A percentile compares a stretch with the other conserved stretches of the same genome.
These are phyloP conservation scores for Cheilosia pagana DNA, from an alignment of 2,888 invertebrate species.

Conservation along the genomic window DNA sequence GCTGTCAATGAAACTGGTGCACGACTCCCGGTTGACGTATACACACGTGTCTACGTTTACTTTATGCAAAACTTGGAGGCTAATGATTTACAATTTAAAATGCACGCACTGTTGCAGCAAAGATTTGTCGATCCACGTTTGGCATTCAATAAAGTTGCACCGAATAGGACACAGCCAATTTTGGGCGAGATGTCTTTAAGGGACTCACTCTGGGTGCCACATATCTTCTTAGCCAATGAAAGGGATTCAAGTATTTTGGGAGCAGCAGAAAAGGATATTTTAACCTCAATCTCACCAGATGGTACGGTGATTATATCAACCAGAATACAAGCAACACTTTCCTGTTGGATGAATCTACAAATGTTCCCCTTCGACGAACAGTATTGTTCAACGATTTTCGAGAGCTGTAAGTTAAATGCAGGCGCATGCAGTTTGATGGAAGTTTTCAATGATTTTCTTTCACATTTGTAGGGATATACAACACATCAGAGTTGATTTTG, in stretches of 20 bases:
- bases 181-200: slow-evolving; percentile 89
- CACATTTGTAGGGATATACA: slow-evolving; percentile 89
- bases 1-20: slow-evolving; percentile 81
- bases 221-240: slow-evolving; percentile 92
- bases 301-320: slow-evolving; percentile 93
- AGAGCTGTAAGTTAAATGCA: slow-evolving; percentile 89
- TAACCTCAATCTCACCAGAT: slow-evolving; percentile 90
- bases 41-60: slow-evolving; percentile 91
- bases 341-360: slow-evolving; percentile 93
- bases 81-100: slow-evolving; percentile 93
- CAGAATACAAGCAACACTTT: slow-evolving; percentile 91
- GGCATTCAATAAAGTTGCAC: slow-evolving; percentile 88
- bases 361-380: slow-evolving; percentile 95
- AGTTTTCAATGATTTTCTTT: background rate
- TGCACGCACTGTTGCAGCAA: slow-evolving; percentile 91
- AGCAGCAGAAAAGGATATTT: slow-evolving; percentile 89
- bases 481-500: slow-evolving; percentile 89
- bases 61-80: slow-evolving; percentile 93
- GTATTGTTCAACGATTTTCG: slow-evolving; percentile 90
- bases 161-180: slow-evolving; percentile 87
- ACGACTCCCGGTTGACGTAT: slow-evolving; percentile 88
- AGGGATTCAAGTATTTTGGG: slow-evolving; percentile 91
- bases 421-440: background rate
- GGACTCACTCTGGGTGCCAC: slow-evolving; percentile 92
- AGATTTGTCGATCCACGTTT: slow-evolving; percentile 90